Evolutionary conservation across 2,797 vertebrate genomes (phyloP), one percentile per base, ranked within the genome.

Genomic region (Rhinoraja longicauda): DNA sequence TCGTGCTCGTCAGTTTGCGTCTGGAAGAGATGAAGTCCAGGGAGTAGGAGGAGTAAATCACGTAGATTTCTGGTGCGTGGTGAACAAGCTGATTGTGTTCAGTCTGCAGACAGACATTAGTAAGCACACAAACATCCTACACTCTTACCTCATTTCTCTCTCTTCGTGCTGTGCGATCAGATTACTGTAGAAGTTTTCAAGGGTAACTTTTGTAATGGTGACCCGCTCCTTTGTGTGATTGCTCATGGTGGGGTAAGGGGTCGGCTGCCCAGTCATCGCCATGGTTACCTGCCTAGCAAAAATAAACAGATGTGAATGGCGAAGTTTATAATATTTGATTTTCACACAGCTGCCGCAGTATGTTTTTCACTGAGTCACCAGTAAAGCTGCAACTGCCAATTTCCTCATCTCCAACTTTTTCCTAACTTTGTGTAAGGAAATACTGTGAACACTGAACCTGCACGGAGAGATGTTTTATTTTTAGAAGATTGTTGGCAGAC

Each of bases 161-260:
- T 99, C 99, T 94, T 99, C 98, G 0, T 99, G 98, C 94, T 99
- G 98, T 4, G 98, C 97, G 0, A 99, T 99, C 73, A 99, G 97
- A 94, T 99, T 99, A 95, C 99, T 99, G 95, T 99, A 99, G 95
- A 98, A 99, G 96, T 99, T 99, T 94, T 99, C 99, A 94, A 99
- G 94, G 0, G 98, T 99, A 95, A 99, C 98, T 95, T 99, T 99
- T 93, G 98, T 98, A 98, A 99, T 98, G 0, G 98, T 99, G 94
- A 99, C 99, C 62, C 98, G 95, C 94, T 99, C 98, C 96, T 99
- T 99, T 93, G 99, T 99, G 96, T 99, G 99, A 94, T 98, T 99
- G 94, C 99, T 99, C 98, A 99, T 99, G 90, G 98, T 98, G 0
- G 98, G 97, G 94, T 97, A 99, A 1, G 98, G 97, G 73, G 76